These are phyloP conservation scores for Cassiopea andromeda DNA, from an alignment of 30 jellyfish, hydroid and myxozoan species.

Conservation along the genomic window DNA sequence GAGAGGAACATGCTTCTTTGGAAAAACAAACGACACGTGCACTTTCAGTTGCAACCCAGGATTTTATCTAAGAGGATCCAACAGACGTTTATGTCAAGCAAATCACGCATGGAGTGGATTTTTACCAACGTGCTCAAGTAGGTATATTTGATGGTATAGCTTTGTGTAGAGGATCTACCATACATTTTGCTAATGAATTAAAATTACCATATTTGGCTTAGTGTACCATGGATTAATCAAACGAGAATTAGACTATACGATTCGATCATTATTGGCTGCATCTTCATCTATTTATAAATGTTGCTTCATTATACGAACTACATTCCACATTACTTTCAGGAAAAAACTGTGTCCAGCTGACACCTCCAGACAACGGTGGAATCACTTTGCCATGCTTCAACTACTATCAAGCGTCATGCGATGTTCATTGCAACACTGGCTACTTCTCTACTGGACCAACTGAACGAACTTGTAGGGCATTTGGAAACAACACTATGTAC, in stretches of 20 bases:
- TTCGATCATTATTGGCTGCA: too few species aligned
- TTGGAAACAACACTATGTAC: conserved; percentile 43
- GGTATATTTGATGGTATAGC: neutral
- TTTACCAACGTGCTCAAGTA: conserved; percentile 67
- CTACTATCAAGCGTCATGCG: conserved; percentile 68
- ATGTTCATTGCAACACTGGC: conserved; percentile 58
- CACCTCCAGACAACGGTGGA: conserved; percentile 56
- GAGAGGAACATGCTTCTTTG: conserved; percentile 65
- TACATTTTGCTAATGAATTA: too few species aligned
- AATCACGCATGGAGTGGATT: conserved; percentile 83
- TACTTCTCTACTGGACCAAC: conserved; percentile 62
- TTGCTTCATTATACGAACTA: too few species aligned
- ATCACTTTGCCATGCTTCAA: conserved; percentile 63
- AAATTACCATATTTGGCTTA: too few species aligned
- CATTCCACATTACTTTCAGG: conserved; percentile 23
- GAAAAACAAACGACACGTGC: conserved; percentile 74
- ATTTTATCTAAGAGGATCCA: conserved; percentile 66
- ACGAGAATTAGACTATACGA: too few species aligned
- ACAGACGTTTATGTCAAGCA: conserved; percentile 56
- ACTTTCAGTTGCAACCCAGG: conserved; percentile 60
- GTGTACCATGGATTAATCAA: too few species aligned
- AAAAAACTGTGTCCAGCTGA: conserved; percentile 34
- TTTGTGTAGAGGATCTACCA: too few species aligned
- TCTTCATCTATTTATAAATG: too few species aligned
- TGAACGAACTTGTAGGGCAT: conserved; percentile 44